These are phyloP conservation scores for Chaunax sp. DNA, from an alignment of 2,797 vertebrate genomes.

Conservation along the genomic window DNA sequence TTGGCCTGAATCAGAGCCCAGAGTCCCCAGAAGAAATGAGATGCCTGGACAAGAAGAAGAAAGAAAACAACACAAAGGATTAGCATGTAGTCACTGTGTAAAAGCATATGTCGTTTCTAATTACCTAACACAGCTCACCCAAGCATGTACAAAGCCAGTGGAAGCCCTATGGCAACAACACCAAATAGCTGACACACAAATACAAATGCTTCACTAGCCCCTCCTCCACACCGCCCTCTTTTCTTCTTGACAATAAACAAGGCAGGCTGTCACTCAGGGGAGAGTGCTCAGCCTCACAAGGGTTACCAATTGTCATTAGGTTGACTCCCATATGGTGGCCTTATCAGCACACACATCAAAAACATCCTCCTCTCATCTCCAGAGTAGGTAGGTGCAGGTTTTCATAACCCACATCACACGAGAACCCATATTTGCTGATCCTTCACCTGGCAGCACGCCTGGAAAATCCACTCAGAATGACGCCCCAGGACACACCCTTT, in stretches of 20 bases:
- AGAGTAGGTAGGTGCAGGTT: constrained; percentile 13
- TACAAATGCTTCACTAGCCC: constrained; percentile 36
- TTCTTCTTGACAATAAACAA: constrained; percentile 62
- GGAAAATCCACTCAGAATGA: constrained; percentile 16
- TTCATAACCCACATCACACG: constrained; percentile 9
- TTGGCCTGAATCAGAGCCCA: constrained; percentile 97
- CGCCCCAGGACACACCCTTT: not conserved
- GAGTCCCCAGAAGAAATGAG: constrained; percentile 94
- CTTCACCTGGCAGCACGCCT: constrained; percentile 20
- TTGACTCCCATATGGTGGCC: constrained; percentile 2
- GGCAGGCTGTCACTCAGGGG: constrained; percentile 29
- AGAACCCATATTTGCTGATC: constrained; percentile 31
- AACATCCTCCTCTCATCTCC: not conserved
- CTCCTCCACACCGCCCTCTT: constrained; percentile 48
- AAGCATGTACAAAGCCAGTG: constrained; percentile 25
- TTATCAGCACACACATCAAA: not conserved
- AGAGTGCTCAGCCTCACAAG: not conserved
- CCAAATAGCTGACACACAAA: constrained; percentile 50
- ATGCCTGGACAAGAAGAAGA: constrained; percentile 83
- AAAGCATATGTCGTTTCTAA: constrained; percentile 44
- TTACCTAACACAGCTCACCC: constrained; percentile 37
- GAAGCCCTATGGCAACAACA: constrained; percentile 40
- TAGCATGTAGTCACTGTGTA: not conserved
- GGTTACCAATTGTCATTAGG: constrained; percentile 11
- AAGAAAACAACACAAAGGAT: constrained; percentile 10